These are phyloP conservation scores for Sander lucioperca DNA, from an alignment of 2,113 vertebrate species.

Conservation along the genomic window DNA sequence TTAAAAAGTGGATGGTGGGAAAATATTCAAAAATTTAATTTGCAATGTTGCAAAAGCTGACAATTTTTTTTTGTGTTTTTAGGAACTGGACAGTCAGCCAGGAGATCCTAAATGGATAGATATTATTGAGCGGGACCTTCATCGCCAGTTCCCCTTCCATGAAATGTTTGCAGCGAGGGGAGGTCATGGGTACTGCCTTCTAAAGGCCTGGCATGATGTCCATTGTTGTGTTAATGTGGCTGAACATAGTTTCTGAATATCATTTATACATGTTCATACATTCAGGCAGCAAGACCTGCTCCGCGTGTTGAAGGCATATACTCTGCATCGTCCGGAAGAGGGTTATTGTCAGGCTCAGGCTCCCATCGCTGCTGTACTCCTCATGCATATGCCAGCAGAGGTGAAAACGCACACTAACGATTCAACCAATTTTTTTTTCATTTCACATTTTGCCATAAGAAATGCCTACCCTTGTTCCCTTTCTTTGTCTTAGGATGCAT, in stretches of 20 bases:
- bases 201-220: neutral
- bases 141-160: constrained; percentile 98
- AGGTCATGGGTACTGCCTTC: constrained; percentile 89
- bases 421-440: neutral
- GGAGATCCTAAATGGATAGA: constrained; percentile 97
- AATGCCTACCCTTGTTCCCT: neutral
- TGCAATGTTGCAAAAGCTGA: neutral
- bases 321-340: constrained; percentile 93
- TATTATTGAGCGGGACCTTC: constrained; percentile 95
- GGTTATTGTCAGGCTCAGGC: constrained; percentile 99
- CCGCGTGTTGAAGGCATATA: constrained; percentile 96
- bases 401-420: constrained; percentile 69
- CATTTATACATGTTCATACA: neutral
- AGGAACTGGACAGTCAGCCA: constrained; percentile 90
- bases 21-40: neutral
- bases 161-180: constrained; percentile 98
- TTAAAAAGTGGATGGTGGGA: neutral
- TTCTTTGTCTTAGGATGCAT: constrained; percentile 82
- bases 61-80: constrained; percentile 6
- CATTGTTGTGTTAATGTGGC: neutral
- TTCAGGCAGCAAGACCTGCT: constrained; percentile 94
- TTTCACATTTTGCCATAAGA: neutral
- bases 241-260: constrained; percentile 14
- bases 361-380: constrained; percentile 94
- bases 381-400: constrained; percentile 99